These are phyloP conservation scores for Rhyacichthys aspro DNA, from an alignment of 2,797 vertebrate genomes.

Conservation along the genomic window DNA sequence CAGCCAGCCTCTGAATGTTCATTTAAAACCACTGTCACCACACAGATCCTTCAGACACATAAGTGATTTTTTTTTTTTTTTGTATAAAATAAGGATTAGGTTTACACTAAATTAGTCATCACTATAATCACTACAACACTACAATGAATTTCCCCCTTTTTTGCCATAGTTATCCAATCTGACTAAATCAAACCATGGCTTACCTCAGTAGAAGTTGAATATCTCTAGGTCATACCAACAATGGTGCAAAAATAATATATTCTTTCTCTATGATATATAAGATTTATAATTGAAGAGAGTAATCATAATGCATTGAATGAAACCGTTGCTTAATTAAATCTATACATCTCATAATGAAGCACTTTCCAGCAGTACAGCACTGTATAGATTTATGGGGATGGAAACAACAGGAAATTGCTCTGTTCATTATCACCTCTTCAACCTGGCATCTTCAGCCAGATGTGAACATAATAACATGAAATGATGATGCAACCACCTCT, in stretches of 20 bases:
- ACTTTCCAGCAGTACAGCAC: slow-evolving; percentile 3
- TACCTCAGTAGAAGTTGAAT: no score
- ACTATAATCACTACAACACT: no score
- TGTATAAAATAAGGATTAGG: not conserved
- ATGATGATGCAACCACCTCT: slow-evolving; percentile 27
- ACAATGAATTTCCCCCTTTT: no score
- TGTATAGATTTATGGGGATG: slow-evolving; percentile 39
- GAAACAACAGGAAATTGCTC: slow-evolving; percentile 19
- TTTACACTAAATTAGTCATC: no score
- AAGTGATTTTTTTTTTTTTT: no score
- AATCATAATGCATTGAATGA: not conserved
- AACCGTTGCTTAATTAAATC: slow-evolving; percentile 29
- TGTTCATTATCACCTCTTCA: slow-evolving; percentile 35
- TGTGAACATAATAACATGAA: slow-evolving; percentile 46
- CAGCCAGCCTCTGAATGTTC: slow-evolving; percentile 32
- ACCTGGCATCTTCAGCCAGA: slow-evolving; percentile 39
- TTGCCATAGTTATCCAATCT: no score
- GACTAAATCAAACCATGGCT: no score
- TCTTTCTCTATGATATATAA: not conserved
- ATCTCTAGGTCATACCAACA: no score
- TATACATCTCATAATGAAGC: slow-evolving; percentile 17
- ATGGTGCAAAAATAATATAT: not conserved
- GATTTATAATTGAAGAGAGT: not conserved
- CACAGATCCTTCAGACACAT: slow-evolving; percentile 10
- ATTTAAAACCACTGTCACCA: slow-evolving; percentile 30